Evolutionary conservation across 1,140 invertebrate genomes (phyloP).

Genomic region (Bombus consobrinus): DNA sequence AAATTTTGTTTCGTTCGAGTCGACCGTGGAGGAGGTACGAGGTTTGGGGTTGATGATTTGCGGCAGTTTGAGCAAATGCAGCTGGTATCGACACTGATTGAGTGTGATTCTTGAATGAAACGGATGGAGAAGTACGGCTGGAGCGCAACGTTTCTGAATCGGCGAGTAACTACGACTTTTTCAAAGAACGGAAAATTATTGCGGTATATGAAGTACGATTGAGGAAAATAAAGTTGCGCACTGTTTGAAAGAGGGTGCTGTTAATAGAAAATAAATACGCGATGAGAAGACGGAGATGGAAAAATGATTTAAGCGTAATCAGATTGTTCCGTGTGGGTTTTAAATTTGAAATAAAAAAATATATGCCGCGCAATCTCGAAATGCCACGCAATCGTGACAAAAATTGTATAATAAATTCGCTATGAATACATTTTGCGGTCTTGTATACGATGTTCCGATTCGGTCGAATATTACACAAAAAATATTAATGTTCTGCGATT

Average conservation of each 20-base stretch:
- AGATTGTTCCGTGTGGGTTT: background rate
- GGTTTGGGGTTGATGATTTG: background rate
- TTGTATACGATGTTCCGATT: too few species aligned
- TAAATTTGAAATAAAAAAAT: background rate
- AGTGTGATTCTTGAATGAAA: background rate
- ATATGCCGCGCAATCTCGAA: too few species aligned
- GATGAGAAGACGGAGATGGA: too few species aligned
- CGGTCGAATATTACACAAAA: accelerated
- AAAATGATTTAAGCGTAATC: background rate
- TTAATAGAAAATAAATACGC: background rate
- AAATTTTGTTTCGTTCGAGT: constrained; percentile 17
- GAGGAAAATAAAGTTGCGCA: background rate
- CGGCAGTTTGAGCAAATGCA: background rate
- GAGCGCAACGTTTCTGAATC: too few species aligned
- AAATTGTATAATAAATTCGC: too few species aligned
- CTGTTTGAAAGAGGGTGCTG: background rate
- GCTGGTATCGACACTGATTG: background rate
- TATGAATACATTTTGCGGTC: too few species aligned
- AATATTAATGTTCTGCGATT: background rate
- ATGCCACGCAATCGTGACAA: too few species aligned
- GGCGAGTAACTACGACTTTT: background rate
- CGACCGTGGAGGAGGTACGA: background rate
- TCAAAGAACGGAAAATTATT: background rate
- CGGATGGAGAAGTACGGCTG: background rate
- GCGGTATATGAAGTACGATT: background rate